Conservation (phyloP, 2,888 invertebrate genomes). For the Steinernema scapterisci region DNA sequence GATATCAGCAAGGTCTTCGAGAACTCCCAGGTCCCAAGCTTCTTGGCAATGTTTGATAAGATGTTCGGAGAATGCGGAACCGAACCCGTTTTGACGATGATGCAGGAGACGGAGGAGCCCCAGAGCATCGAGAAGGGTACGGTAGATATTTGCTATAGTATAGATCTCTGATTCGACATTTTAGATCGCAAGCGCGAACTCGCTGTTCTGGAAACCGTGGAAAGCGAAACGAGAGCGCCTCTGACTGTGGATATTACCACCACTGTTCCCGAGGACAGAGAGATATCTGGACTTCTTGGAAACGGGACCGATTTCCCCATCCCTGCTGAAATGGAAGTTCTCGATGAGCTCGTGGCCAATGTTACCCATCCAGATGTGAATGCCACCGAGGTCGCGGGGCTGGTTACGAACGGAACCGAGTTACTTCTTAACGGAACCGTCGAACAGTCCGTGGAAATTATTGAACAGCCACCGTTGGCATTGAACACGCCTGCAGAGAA, state of each 20-base stretch:
- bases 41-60: constrained; percentile 16
- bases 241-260: constrained; percentile 3
- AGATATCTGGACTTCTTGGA: neutral
- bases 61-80: constrained; percentile 15
- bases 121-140: constrained; percentile 19
- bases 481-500: too few relatives aligned
- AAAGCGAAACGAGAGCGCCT: neutral
- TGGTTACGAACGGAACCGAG: neutral
- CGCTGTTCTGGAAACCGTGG: neutral
- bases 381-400: neutral
- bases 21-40: constrained; percentile 3
- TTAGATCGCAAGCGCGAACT: neutral
- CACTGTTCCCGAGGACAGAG: neutral
- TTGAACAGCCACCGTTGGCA: too few relatives aligned
- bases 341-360: neutral
- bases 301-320: neutral
- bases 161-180: neutral
- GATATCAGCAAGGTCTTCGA: neutral
- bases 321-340: neutral
- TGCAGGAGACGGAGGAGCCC: constrained; percentile 11
- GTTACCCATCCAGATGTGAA: neutral
- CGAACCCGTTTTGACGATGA: constrained; percentile 5
- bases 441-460: neutral
- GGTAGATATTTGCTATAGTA: too few relatives aligned
- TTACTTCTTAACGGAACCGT: neutral